These are phyloP conservation scores for Donacobius atricapilla DNA, from an alignment of 2,113 vertebrate genomes.

Conservation along the genomic window DNA sequence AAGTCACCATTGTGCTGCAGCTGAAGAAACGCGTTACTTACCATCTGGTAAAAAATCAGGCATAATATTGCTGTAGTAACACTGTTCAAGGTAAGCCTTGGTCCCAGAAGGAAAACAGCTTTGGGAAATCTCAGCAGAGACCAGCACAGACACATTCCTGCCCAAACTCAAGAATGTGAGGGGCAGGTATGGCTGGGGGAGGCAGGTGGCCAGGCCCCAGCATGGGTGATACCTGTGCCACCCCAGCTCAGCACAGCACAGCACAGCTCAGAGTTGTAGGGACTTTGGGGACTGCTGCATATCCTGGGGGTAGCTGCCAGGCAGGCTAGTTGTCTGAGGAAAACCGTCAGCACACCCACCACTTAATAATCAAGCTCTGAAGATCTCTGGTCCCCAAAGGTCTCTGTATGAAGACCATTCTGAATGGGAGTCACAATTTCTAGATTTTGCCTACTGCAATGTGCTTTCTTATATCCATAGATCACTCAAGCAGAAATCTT, in stretches of 20 bases:
- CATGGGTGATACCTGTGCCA: too few relatives aligned
- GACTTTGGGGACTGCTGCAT: neutral
- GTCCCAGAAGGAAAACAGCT: neutral
- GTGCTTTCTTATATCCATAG: neutral
- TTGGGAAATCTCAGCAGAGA: neutral
- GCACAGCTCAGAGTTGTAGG: neutral
- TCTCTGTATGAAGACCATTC: fast-evolving
- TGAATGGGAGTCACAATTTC: neutral
- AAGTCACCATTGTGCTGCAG: neutral
- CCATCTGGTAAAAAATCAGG: neutral
- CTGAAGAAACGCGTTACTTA: neutral
- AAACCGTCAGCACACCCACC: neutral
- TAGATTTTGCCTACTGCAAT: neutral
- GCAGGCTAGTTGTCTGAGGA: neutral
- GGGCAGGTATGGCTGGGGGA: neutral
- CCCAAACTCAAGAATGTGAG: fast-evolving
- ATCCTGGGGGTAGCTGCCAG: fast-evolving
- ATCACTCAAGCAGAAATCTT: neutral
- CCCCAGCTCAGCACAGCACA: neutral
- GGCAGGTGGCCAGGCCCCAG: fast-evolving
- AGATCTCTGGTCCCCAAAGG: neutral
- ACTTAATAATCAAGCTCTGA: neutral
- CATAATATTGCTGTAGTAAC: neutral
- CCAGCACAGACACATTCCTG: neutral
- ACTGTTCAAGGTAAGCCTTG: neutral